phyloP scores from a whole-genome alignment of 2,797 vertebrate genomes.

The Amblyraja radiata region DNA sequence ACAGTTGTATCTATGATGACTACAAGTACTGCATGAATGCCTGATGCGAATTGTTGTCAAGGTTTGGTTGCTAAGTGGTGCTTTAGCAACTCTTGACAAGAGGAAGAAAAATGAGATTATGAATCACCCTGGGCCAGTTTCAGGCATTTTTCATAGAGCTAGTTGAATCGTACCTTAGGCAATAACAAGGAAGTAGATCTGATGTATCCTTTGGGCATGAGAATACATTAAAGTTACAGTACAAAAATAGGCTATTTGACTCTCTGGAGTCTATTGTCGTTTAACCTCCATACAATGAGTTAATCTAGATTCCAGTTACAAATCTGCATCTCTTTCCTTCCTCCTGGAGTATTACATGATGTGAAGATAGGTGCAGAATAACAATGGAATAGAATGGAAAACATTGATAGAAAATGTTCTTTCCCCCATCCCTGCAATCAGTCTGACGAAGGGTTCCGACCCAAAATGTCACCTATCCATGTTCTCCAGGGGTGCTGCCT shows the following conservation, averaged over 20 bases:
- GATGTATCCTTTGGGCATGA: neutral
- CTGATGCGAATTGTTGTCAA: neutral
- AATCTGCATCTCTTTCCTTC: neutral
- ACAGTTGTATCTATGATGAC: neutral
- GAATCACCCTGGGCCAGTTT: neutral
- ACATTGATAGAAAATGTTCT: neutral
- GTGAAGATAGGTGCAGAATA: neutral
- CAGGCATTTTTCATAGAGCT: neutral
- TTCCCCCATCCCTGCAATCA: no score
- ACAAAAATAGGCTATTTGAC: neutral
- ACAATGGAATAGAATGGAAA: neutral
- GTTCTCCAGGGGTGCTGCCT: no score
- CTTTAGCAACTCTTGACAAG: neutral
- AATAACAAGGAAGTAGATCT: neutral
- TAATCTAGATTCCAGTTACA: neutral
- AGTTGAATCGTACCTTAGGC: neutral
- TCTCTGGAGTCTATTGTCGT: neutral
- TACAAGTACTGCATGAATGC: neutral
- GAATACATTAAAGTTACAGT: neutral
- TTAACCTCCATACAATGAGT: neutral
- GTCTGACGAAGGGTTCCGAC: no score
- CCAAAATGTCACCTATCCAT: no score
- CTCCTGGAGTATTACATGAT: neutral
- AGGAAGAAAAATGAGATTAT: neutral
- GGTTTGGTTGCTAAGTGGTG: neutral